Base-by-base conservation (phyloP, 2,113 vertebrate species). In the Emydocephalus ijimae region DNA sequence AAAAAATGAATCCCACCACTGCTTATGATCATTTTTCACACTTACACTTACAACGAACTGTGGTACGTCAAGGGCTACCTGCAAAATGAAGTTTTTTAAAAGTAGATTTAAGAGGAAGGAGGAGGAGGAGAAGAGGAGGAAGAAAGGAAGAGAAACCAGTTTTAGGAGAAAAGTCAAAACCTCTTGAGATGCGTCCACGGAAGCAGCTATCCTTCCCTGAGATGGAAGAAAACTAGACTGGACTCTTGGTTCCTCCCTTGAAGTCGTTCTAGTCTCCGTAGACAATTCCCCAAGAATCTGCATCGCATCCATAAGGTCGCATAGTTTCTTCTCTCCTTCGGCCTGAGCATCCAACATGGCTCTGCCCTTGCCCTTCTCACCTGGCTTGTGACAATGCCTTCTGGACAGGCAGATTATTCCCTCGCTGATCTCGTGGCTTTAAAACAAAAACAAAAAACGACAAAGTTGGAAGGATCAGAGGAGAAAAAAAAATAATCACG, bases 151-250 rank as follows among this genome's bases (percentile, higher is more conserved):
- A 64, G 34, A 5, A 88, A 34, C 2, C 3, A 14, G 23, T 50
- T 6, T 64, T 64, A 94, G 52, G 26, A 95, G 3, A 15, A 85
- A 0, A 94, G 69, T n/a, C 61, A 92, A 90, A 95, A 98, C 98
- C 98, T 99, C 98, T 26, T 97, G 88, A 24, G 96, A 96, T 87
- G 94, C 98, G 57, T 97, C 93, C 1, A 96, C 92, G 5, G 98
- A 98, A 87, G 98, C 98, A 2, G 98, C 93, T 98, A 98, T 98
- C 98, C 98, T 97, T 93, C 98, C 98, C 93, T 97, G 98, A 94
- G 97, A 96, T 0, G 97, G 94, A 61, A 98, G 98, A 94, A 98
- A 97, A 94, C 98, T 97, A 48, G 95, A 94, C 96, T 96, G 98
- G n/a, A 94, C 94, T 89, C 91, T 98, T 34, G 92, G 93, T 57